Evolutionary conservation across 2,888 invertebrate genomes (phyloP).

Genomic region (Sialis lutaria): DNA sequence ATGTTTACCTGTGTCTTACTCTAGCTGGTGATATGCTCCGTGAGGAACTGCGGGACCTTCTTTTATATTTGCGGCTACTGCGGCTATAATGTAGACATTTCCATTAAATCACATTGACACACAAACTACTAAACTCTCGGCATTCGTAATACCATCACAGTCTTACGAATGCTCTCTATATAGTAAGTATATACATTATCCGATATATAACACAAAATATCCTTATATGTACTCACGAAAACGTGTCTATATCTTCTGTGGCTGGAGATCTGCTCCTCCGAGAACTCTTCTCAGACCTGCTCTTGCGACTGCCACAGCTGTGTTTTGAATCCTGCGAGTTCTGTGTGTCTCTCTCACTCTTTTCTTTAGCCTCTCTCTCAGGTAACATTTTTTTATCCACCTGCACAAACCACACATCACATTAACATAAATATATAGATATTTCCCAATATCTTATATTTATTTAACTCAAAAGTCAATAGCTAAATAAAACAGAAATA

Average conservation of each 20-base stretch:
- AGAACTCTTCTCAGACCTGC: too few species aligned
- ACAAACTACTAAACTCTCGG: neutral
- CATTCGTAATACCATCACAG: neutral
- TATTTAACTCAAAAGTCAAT: too few species aligned
- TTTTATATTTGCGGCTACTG: slow-evolving; percentile 6
- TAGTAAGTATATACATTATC: neutral
- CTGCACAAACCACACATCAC: too few species aligned
- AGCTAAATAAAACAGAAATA: too few species aligned
- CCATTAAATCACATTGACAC: neutral
- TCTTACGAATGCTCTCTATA: neutral
- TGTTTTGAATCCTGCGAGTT: too few species aligned
- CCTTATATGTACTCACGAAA: neutral
- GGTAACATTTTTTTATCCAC: too few species aligned
- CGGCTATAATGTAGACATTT: slow-evolving; percentile 3
- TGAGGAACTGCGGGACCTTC: slow-evolving; percentile 5
- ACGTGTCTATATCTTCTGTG: neutral
- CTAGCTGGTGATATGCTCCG: slow-evolving; percentile 4
- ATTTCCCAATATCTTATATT: too few species aligned
- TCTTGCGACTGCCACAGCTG: too few species aligned
- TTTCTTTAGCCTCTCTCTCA: too few species aligned
- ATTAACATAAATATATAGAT: too few species aligned
- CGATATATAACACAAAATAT: neutral
- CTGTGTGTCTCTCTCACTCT: too few species aligned
- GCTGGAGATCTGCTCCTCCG: too few species aligned
- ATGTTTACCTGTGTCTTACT: slow-evolving; percentile 3